A percentile compares a stretch with the other conserved stretches of the same genome.
phyloP scores from a whole-genome alignment of 1,140 invertebrate genomes.

The Pseudomyrmex dendroicus region DNA sequence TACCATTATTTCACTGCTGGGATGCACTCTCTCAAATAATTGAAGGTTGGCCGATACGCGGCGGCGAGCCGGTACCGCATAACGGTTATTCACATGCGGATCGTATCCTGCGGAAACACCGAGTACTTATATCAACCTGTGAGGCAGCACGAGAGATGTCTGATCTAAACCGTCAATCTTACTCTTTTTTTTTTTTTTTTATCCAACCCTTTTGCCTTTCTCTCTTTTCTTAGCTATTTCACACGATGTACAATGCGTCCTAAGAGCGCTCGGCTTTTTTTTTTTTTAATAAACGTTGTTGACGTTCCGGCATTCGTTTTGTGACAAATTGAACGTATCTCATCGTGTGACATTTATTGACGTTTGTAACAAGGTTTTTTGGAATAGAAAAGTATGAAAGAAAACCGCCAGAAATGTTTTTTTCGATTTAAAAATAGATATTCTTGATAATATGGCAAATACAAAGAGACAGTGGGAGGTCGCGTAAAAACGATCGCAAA shows the following conservation, averaged over 20 bases:
- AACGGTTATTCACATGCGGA: constrained; percentile 73
- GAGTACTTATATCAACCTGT: constrained; percentile 72
- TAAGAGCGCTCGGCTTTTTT: background rate
- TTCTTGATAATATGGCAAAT: constrained; percentile 1
- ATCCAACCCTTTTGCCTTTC: constrained; percentile 5
- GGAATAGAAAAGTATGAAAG: too few relatives aligned
- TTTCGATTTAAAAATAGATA: constrained; percentile 42
- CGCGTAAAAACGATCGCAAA: background rate
- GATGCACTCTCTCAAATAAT: constrained; percentile 60
- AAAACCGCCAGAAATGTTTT: background rate
- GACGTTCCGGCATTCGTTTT: background rate
- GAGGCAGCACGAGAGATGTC: constrained; percentile 58
- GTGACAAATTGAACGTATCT: background rate
- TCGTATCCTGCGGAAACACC: constrained; percentile 79
- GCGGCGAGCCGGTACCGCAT: constrained; percentile 56
- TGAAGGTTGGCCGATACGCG: constrained; percentile 67
- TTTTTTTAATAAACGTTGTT: background rate
- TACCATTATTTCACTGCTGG: constrained; percentile 68
- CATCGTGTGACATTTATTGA: too few relatives aligned
- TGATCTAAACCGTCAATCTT: constrained; percentile 63
- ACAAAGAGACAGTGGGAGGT: background rate
- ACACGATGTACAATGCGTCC: constrained; percentile 11
- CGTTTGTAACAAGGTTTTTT: too few relatives aligned
- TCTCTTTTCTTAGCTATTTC: constrained; percentile 10
- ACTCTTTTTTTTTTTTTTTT: constrained; percentile 27